phyloP scores from a whole-genome alignment of 2,797 vertebrate species.

The Clarias laeviceps region DNA sequence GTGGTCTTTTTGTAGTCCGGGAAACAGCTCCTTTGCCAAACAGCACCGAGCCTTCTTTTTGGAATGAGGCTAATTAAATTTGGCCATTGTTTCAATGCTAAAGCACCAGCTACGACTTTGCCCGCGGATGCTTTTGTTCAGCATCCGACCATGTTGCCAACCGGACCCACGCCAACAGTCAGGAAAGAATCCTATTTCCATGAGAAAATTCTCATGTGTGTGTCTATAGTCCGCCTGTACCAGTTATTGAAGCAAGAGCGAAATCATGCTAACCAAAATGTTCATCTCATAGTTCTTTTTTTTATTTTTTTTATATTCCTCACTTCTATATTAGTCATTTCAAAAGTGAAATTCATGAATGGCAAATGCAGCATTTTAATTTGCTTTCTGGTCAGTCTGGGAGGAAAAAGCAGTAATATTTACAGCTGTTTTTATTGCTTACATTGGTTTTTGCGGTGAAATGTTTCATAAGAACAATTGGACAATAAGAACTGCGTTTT shows the following conservation, averaged over 20 bases:
- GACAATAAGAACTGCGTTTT: constrained; percentile 34
- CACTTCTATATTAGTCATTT: constrained; percentile 40
- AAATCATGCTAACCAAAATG: constrained; percentile 30
- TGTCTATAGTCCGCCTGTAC: constrained; percentile 72
- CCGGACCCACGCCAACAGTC: constrained; percentile 69
- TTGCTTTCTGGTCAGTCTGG: constrained; percentile 32
- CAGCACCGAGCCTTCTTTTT: constrained; percentile 46
- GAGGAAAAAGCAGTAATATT: constrained; percentile 21
- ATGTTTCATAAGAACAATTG: constrained; percentile 44
- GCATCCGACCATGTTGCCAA: constrained; percentile 64
- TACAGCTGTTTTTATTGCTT: constrained; percentile 41
- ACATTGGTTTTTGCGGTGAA: constrained; percentile 36
- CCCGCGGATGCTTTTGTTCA: constrained; percentile 67
- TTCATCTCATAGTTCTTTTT: constrained; percentile 46
- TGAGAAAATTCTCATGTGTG: constrained; percentile 63
- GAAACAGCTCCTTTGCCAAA: constrained; percentile 51
- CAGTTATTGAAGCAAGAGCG: constrained; percentile 55
- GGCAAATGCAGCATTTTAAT: constrained; percentile 48
- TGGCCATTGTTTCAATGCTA: constrained; percentile 64
- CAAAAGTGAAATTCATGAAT: constrained; percentile 49
- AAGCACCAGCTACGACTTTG: constrained; percentile 60
- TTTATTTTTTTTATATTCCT: constrained; percentile 52
- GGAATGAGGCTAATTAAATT: constrained; percentile 72
- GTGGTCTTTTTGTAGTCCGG: constrained; percentile 36
- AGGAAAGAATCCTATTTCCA: constrained; percentile 71